These are phyloP conservation scores for Meiosimyza platycephala DNA, from an alignment of 2,888 invertebrate genomes.

Conservation along the genomic window DNA sequence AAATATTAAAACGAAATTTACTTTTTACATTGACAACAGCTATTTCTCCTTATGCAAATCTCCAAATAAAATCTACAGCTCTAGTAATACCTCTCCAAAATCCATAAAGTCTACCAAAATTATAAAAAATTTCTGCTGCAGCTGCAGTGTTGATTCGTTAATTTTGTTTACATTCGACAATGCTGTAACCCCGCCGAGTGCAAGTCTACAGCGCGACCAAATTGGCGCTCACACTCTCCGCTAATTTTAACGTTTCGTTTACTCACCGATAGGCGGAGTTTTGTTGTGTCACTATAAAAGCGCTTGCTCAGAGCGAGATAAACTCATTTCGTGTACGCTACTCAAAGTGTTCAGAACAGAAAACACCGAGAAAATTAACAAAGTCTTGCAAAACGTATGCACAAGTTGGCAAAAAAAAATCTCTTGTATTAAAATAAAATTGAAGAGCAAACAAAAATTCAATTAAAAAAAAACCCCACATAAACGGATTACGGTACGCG, in stretches of 20 bases:
- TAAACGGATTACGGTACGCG: constrained; percentile 25
- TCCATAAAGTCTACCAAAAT: background rate
- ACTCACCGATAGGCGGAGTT: constrained; percentile 55
- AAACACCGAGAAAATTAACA: constrained; percentile 1
- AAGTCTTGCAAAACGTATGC: background rate
- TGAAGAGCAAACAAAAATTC: background rate
- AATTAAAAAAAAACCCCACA: constrained; percentile 4
- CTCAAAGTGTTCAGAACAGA: constrained; percentile 47
- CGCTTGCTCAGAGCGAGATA: constrained; percentile 53
- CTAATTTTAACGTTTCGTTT: constrained; percentile 42
- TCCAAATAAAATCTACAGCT: background rate
- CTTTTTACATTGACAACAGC: no score
- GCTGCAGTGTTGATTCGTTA: constrained; percentile 2
- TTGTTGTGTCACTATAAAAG: constrained; percentile 57
- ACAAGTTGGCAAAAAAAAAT: constrained; percentile 15
- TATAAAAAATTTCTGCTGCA: background rate
- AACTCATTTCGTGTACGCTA: constrained; percentile 56
- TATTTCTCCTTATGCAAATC: background rate
- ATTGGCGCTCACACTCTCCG: constrained; percentile 23
- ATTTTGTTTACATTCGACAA: background rate
- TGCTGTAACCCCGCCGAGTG: constrained; percentile 17
- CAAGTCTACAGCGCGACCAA: constrained; percentile 7
- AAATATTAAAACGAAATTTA: no score
- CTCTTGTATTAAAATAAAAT: constrained; percentile 11
- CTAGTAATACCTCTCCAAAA: background rate